Evolutionary conservation across 2,797 vertebrate species (phyloP).

Genomic region (Diglossa cyanea): DNA sequence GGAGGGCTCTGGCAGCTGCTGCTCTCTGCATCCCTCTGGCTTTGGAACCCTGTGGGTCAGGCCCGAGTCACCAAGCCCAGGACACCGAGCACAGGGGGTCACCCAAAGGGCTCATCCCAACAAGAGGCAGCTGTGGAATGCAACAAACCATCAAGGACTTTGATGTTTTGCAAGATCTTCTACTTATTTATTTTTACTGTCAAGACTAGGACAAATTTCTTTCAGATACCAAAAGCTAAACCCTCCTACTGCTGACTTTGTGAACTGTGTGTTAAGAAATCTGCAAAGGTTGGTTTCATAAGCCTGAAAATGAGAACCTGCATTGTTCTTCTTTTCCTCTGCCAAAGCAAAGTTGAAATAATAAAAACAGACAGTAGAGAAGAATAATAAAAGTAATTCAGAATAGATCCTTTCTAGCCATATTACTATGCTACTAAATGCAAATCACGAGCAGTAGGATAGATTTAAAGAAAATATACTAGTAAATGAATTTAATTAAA

Average conservation of each 20-base stretch:
- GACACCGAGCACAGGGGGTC: fast-evolving
- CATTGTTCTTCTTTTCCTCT: not conserved
- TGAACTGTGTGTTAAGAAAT: not conserved
- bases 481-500: not conserved
- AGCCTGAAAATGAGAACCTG: not conserved
- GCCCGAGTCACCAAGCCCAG: not conserved
- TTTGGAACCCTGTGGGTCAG: not conserved
- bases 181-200: not conserved
- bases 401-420: not conserved
- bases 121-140: not conserved
- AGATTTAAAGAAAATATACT: not conserved
- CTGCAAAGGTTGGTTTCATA: not conserved
- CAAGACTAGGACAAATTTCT: not conserved
- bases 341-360: not conserved
- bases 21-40: not conserved
- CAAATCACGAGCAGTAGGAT: fast-evolving
- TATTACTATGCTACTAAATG: not conserved
- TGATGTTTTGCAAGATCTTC: not conserved
- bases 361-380: not conserved
- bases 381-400: not conserved
- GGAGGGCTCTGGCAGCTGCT: not conserved
- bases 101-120: not conserved
- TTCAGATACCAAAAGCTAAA: not conserved
- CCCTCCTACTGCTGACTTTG: not conserved
- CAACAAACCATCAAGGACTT: not conserved